Evolutionary conservation across 37 sponge, comb jelly and placozoan species (phyloP), one percentile per base, ranked within the genome.

Genomic region (Eunapius fragilis): DNA sequence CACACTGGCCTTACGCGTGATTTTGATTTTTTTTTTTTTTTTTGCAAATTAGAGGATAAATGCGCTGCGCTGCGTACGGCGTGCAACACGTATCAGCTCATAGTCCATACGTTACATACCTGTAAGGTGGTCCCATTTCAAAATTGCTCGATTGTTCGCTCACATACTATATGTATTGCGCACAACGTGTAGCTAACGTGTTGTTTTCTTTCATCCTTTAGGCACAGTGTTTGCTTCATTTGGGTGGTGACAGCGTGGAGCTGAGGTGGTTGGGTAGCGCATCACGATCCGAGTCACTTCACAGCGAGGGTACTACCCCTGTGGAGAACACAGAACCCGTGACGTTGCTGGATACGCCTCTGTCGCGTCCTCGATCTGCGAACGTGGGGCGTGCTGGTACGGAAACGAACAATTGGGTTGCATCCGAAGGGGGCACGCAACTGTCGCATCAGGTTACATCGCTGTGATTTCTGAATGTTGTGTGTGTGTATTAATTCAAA

Each of bases 211-310:
- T 25, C 0, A 17, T 31, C 13, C 12, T 75, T 25, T 71, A 94
- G 95, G 92, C 88, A 2, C 95, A 94, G 75, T 91, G 95, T 72
- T 67, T 94, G 50, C 70, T 94, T 26, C 84, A 88, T 35, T 25
- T 94, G 4, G 88, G 89, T 79, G 95, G 95, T 22, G 92, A 91
- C 74, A 89, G 87, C 25, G 92, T 72, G 12, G 25, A 79, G 36
- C 67, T 85, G 14, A 37, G 37, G 17, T 4, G 30, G n/a, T 37
- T 33, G 17, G n/a, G 7, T 76, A 23, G 25, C 11, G 25, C 38
- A 32, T 30, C 58, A 58, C 58, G 58, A 58, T 2, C 58, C 1
- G 58, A 19, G 17, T 58, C 58, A 17, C 58, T 58, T 58, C 6
- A 58, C 58, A 17, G 58, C 58, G 58, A 58, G 14, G 58, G 14